A percentile compares a stretch with the other conserved stretches of the same genome.
Evolutionary conservation across 2,797 vertebrate species (phyloP).

Genomic region (Selene dorsalis): DNA sequence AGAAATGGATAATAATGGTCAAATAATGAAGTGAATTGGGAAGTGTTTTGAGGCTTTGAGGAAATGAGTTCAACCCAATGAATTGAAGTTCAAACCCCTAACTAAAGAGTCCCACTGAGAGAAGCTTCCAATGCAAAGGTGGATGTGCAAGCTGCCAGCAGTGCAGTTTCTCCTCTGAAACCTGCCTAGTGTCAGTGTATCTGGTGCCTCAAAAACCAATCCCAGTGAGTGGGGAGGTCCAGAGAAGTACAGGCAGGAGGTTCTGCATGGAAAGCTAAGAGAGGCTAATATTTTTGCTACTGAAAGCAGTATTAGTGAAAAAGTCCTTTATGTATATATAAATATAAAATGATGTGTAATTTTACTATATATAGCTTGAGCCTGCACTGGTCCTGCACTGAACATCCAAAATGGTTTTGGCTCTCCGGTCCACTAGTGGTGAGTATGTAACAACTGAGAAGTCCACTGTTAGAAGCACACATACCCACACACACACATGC

Average conservation of each 20-base stretch:
- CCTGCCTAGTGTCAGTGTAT: background rate
- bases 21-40: background rate
- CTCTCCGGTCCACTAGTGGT: background rate
- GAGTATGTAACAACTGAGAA: background rate
- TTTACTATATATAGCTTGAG: background rate
- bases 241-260: background rate
- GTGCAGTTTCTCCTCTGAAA: background rate
- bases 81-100: background rate
- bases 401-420: background rate
- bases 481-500: constrained; percentile 17
- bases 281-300: background rate
- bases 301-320: background rate
- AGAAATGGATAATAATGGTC: background rate
- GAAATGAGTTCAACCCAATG: background rate
- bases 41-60: background rate
- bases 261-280: background rate
- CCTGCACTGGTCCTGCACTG: background rate
- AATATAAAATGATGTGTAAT: background rate
- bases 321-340: background rate
- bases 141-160: background rate
- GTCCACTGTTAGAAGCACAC: background rate
- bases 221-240: background rate
- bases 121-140: background rate
- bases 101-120: background rate
- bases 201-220: background rate